Conservation (phyloP, 2,888 invertebrate genomes). For the Drosophila flavopinicola region DNA sequence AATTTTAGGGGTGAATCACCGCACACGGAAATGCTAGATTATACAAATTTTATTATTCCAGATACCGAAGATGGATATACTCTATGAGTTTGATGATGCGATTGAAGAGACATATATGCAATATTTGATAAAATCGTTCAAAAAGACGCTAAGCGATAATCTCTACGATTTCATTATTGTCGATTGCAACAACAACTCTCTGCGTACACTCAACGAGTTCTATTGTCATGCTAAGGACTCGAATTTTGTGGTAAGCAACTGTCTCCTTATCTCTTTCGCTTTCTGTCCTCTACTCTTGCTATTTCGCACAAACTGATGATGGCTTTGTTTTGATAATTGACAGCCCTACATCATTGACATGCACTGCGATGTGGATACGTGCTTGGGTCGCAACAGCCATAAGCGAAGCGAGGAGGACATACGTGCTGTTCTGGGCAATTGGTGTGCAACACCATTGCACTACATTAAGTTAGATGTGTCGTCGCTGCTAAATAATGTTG, state of each 20-base stretch:
- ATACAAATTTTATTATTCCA: conserved; percentile 29
- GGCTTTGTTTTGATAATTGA: conserved; percentile 4
- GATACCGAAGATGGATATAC: conserved; percentile 85
- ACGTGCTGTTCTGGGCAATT: conserved; percentile 88
- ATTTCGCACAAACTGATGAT: conserved; percentile 5
- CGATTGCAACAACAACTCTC: conserved; percentile 94
- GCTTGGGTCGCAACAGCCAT: conserved; percentile 94
- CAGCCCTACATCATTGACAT: conserved; percentile 96
- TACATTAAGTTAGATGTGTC: conserved; percentile 93
- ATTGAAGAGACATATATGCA: conserved; percentile 93
- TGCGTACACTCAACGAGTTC: conserved; percentile 93
- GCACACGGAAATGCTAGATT: not conserved
- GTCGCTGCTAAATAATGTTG: conserved; percentile 92
- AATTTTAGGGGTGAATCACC: no score
- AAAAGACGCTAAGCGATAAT: conserved; percentile 94
- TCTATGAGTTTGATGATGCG: conserved; percentile 92
- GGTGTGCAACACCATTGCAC: conserved; percentile 92
- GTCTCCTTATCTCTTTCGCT: not conserved
- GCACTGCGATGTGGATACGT: conserved; percentile 91
- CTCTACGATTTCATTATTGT: conserved; percentile 96
- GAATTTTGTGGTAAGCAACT: conserved; percentile 81
- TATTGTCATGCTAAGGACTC: conserved; percentile 91
- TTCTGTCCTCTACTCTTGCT: not conserved
- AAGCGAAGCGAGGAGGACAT: conserved; percentile 92
- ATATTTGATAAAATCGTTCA: conserved; percentile 94